phyloP scores from a whole-genome alignment of 53 echinoderm and acorn worm genomes.

The Echinarachnius parma region DNA sequence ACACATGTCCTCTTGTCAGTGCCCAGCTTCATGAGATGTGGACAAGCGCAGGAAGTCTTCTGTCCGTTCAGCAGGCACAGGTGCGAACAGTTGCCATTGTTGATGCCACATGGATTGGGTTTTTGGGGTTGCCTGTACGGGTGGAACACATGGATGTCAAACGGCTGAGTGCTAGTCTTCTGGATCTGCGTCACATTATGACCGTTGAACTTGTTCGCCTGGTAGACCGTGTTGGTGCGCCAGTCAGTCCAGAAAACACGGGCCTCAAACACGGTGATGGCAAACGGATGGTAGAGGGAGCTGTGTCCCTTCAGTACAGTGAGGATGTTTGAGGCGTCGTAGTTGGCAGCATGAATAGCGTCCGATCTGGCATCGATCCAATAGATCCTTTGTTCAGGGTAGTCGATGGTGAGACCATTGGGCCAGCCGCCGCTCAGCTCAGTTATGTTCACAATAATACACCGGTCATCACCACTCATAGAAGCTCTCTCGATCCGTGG shows the following conservation, averaged over 20 bases:
- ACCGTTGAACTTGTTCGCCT: conserved; percentile 87
- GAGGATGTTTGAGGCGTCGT: conserved; percentile 62
- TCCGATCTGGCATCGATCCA: conserved; percentile 99
- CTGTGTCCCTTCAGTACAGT: conserved; percentile 72
- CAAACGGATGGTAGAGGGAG: conserved; percentile 82
- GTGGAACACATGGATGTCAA: conserved; percentile 92
- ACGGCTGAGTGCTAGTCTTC: conserved; percentile 88
- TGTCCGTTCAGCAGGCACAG: conserved; percentile 74
- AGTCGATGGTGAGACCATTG: conserved; percentile 89
- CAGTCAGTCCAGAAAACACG: conserved; percentile 96
- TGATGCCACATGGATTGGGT: conserved; percentile 63
- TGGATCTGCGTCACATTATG: conserved; percentile 72
- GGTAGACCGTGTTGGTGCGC: conserved; percentile 82
- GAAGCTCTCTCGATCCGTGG: conserved; percentile 86
- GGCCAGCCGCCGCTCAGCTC: conserved; percentile 86
- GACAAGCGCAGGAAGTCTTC: conserved; percentile 73
- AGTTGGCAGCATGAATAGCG: conserved; percentile 79
- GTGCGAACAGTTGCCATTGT: conserved; percentile 75
- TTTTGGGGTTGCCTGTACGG: conserved; percentile 70
- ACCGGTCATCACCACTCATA: conserved; percentile 74
- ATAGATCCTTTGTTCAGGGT: conserved; percentile 72
- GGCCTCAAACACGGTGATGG: conserved; percentile 89
- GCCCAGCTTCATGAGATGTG: conserved; percentile 78
- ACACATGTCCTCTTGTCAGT: conserved; percentile 61
- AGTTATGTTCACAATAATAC: conserved; percentile 51